Conservation (phyloP, 2,797 vertebrate genomes). For the Mustela erminea region DNA sequence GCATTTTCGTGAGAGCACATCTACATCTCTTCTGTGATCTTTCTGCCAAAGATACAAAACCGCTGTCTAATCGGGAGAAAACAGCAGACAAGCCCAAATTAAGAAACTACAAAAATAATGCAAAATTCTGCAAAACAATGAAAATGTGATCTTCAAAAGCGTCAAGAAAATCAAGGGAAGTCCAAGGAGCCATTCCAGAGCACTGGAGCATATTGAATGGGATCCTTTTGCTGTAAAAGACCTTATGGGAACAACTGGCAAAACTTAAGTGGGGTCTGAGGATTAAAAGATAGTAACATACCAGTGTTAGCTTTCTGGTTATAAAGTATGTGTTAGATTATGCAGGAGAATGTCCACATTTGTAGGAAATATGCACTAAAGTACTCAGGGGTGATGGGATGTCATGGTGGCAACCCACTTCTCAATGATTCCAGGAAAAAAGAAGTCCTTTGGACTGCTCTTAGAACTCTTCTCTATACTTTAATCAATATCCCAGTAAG, state of each 20-base stretch:
- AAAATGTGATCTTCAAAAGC: background rate
- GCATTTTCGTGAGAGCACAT: background rate
- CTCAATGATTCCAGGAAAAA: background rate
- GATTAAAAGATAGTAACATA: background rate
- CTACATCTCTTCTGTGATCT: background rate
- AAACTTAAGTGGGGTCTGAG: background rate
- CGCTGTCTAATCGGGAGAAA: background rate
- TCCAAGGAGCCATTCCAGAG: background rate
- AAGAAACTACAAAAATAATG: background rate
- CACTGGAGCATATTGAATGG: accelerated
- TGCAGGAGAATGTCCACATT: background rate
- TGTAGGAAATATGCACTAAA: background rate
- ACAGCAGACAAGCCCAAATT: background rate
- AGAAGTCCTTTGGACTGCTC: background rate
- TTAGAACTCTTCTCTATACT: background rate
- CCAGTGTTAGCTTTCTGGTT: background rate
- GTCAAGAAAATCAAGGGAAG: background rate
- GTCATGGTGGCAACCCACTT: background rate
- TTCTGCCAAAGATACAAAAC: background rate
- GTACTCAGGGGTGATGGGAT: background rate
- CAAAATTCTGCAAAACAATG: background rate
- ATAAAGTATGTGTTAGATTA: background rate
- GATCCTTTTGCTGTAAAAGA: background rate
- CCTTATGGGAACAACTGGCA: background rate
- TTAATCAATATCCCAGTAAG: background rate